phyloP scores from a whole-genome alignment of 2,797 vertebrate genomes.

The Micromesistius poutassou region DNA sequence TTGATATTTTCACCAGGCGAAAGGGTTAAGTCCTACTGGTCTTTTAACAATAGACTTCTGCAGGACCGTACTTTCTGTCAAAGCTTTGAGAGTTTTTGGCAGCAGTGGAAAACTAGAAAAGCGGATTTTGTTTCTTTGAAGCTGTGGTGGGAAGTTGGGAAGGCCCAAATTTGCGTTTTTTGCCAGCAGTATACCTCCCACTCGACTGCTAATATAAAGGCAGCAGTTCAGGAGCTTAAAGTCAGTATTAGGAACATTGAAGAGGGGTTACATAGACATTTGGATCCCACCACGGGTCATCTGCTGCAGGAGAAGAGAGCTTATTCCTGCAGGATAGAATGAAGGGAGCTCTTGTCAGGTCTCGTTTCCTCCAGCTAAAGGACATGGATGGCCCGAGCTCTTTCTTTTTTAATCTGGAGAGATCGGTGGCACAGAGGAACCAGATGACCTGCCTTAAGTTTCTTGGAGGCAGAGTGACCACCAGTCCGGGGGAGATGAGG shows the following conservation, averaged over 20 bases:
- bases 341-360: neutral
- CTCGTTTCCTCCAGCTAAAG: neutral
- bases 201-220: neutral
- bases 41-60: neutral
- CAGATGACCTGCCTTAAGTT: neutral
- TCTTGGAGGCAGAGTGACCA: neutral
- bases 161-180: neutral
- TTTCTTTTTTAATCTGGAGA: neutral
- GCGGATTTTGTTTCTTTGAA: neutral
- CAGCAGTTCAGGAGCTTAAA: neutral
- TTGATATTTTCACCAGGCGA: neutral
- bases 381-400: neutral
- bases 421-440: neutral
- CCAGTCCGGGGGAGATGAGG: neutral
- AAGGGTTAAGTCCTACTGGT: neutral
- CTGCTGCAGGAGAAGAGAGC: neutral
- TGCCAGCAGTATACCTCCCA: constrained; percentile 3
- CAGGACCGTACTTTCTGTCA: neutral
- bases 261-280: neutral
- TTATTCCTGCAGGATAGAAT: neutral
- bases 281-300: neutral
- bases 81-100: neutral
- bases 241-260: neutral
- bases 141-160: neutral
- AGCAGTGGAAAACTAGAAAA: constrained; percentile 65